Evolutionary conservation across 2,797 vertebrate species (phyloP).

Genomic region (Hozukius guyotensis): DNA sequence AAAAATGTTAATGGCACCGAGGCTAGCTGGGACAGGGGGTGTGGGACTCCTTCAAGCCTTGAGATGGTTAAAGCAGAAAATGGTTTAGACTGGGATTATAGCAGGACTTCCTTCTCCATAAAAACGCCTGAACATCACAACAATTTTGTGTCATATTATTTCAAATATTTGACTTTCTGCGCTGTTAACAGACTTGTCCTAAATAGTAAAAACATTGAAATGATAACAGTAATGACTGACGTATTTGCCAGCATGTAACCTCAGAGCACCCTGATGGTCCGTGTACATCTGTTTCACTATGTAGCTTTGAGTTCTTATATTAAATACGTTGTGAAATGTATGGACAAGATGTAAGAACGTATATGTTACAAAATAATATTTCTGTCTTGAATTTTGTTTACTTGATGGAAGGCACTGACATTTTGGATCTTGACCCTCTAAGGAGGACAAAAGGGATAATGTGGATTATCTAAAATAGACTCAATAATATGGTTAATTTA

Average conservation of each 20-base stretch:
- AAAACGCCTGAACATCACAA: background rate
- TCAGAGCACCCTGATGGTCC: background rate
- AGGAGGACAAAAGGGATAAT: background rate
- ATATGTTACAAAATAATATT: background rate
- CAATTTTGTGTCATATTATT: background rate
- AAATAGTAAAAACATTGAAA: background rate
- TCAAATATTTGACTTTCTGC: background rate
- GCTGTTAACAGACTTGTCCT: background rate
- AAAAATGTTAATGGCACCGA: background rate
- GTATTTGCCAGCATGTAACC: background rate
- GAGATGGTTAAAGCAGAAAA: background rate
- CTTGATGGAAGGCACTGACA: background rate
- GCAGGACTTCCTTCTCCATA: background rate
- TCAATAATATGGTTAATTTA: background rate
- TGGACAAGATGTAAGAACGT: background rate
- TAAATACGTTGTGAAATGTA: background rate
- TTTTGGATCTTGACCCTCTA: background rate
- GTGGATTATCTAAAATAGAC: background rate
- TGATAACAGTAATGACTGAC: background rate
- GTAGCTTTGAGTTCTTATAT: constrained; percentile 21
- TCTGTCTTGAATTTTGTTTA: background rate
- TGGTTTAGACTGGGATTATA: background rate
- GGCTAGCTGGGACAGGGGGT: background rate
- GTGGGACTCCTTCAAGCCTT: background rate
- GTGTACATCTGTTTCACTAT: constrained; percentile 2